Conservation (phyloP, 2,797 vertebrate genomes). For the Megalops cyprinoides region DNA sequence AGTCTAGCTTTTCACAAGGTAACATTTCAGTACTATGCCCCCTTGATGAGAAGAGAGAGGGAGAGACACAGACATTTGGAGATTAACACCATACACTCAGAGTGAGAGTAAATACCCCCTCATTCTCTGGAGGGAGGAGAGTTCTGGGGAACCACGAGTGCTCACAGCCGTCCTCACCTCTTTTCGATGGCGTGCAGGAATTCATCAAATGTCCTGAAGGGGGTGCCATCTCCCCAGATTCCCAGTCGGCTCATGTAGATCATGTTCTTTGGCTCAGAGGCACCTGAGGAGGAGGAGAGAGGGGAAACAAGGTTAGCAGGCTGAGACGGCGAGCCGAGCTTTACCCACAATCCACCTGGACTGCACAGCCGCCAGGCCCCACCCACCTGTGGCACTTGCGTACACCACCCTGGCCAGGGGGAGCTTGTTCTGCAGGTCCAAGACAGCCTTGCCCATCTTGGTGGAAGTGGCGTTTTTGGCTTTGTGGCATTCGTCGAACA, state of each 20-base stretch:
- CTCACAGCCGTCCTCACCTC: constrained; percentile 71
- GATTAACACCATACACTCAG: too few relatives aligned
- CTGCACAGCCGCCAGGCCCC: neutral
- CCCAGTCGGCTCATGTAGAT: constrained; percentile 99
- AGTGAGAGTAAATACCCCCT: too few relatives aligned
- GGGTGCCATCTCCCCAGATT: constrained; percentile 97
- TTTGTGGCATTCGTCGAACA: constrained; percentile 99
- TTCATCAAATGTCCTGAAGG: constrained; percentile 92
- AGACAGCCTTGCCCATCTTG: constrained; percentile 97
- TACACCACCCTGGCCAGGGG: constrained; percentile 95
- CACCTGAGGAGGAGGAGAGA: constrained; percentile 73
- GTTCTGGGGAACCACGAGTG: too few relatives aligned
- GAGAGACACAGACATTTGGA: too few relatives aligned
- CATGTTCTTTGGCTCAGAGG: constrained; percentile 99
- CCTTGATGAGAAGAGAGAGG: too few relatives aligned
- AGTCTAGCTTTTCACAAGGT: too few relatives aligned
- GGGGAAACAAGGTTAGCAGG: neutral
- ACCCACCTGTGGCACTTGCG: constrained; percentile 94
- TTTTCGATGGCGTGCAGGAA: constrained; percentile 97
- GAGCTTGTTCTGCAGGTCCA: constrained; percentile 95
- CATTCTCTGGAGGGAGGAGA: too few relatives aligned
- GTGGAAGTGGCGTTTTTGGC: constrained; percentile 97
- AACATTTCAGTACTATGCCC: neutral
- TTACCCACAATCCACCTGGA: neutral
- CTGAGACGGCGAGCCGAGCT: too few relatives aligned